A percentile compares a stretch with the other conserved stretches of the same genome.
Evolutionary conservation across 2,113 vertebrate species (phyloP).

Genomic region (Apistogramma diplotaenia): DNA sequence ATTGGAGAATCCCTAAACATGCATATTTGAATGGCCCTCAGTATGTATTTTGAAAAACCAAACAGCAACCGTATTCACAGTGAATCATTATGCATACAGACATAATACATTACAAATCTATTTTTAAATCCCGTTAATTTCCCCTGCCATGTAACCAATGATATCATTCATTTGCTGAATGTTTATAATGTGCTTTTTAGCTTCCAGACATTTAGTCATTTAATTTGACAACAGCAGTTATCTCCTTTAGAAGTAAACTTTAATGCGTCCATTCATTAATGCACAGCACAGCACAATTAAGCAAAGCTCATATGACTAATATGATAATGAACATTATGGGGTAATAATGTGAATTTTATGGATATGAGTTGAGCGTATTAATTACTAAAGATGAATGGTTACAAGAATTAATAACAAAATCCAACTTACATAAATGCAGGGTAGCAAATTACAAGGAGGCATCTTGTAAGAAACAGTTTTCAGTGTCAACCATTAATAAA

Average conservation of each 20-base stretch:
- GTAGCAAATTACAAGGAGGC: background rate
- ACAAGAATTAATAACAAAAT: slow-evolving; percentile 37
- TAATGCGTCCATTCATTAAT: slow-evolving; percentile 28
- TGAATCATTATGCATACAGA: background rate
- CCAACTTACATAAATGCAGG: background rate
- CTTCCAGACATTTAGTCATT: slow-evolving; percentile 12
- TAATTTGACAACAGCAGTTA: slow-evolving; percentile 12
- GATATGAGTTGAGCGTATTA: slow-evolving; percentile 46
- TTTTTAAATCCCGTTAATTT: background rate
- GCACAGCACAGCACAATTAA: slow-evolving; percentile 38
- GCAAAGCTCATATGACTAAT: slow-evolving; percentile 9
- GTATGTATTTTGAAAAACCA: background rate
- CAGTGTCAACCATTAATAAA: background rate
- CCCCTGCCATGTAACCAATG: background rate
- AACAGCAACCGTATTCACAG: background rate
- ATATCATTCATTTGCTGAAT: slow-evolving; percentile 7
- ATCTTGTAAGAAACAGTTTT: background rate
- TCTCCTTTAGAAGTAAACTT: slow-evolving; percentile 23
- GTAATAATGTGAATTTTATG: slow-evolving; percentile 45
- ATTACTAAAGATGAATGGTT: slow-evolving; percentile 44
- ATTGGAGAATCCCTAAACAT: background rate
- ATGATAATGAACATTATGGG: slow-evolving; percentile 34
- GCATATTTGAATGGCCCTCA: background rate
- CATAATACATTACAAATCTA: background rate
- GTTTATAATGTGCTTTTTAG: slow-evolving; percentile 5